These are phyloP conservation scores for Neoscelio sp. DNA, from an alignment of 2,888 invertebrate genomes.

Conservation along the genomic window DNA sequence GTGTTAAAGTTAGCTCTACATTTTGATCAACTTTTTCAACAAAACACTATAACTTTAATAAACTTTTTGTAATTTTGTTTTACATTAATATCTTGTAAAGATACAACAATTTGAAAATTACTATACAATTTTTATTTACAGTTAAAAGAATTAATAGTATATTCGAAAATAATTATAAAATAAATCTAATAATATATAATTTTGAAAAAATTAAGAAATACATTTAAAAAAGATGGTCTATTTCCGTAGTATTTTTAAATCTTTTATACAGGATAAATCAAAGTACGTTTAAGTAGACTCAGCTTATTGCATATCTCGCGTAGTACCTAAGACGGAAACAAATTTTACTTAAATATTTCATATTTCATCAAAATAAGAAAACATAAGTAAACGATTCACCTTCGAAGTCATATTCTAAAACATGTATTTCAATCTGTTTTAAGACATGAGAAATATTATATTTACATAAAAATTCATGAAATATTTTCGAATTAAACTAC, in stretches of 20 bases:
- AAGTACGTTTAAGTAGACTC: conserved; percentile 35
- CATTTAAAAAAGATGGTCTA: too few relatives aligned
- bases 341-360: conserved; percentile 35
- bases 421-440: conserved; percentile 17
- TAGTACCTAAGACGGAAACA: conserved; percentile 13
- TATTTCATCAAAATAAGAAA: conserved; percentile 30
- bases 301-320: conserved; percentile 7
- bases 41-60: too few relatives aligned
- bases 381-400: conserved; percentile 40
- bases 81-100: too few relatives aligned
- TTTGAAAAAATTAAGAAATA: too few relatives aligned
- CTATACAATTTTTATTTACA: too few relatives aligned
- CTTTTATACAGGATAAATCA: conserved; percentile 9
- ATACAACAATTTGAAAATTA: too few relatives aligned
- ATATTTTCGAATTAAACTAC: conserved; percentile 18
- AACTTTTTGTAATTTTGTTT: too few relatives aligned
- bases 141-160: too few relatives aligned
- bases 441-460: conserved; percentile 28
- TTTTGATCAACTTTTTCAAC: too few relatives aligned
- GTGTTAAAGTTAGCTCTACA: too few relatives aligned
- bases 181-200: too few relatives aligned
- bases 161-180: too few relatives aligned
- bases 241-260: conserved; percentile 14
- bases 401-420: conserved; percentile 29
- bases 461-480: conserved; percentile 33